Evolutionary conservation across 53 echinoderm and acorn worm species (phyloP), one percentile per base, ranked within the genome.

Genomic region (Zoroaster sp.): DNA sequence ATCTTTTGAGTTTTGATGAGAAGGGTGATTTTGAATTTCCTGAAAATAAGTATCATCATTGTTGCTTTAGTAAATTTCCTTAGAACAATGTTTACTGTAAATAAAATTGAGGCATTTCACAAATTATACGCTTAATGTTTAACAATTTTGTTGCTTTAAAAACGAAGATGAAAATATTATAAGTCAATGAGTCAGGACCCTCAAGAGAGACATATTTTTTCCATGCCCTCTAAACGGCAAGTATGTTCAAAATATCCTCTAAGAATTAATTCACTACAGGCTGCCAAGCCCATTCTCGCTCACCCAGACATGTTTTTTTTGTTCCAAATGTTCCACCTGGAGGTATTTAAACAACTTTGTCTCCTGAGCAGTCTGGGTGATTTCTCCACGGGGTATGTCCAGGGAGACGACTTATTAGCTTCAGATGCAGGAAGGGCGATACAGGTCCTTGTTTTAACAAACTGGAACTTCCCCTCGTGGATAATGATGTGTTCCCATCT

Each of bases 391-490:
- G 63, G 79, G 79, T 39, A 55, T 8, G 21, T 7, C 74, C 13
- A 65, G 18, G 18, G 66, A 65, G 66, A 65, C 11, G 5, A 4
- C 20, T 68, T 46, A 33, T 67, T 66, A 12, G 40, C 68, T 59
- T 20, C n/a, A 59, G 40, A 82, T 41, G 20, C 82, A 44, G 66
- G 33, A 68, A 6, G 68, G 82, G 82, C 17, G 82, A 68, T 67
- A 44, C 32, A 43, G 82, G 66, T 82, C 82, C 31, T 40, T 36
- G 44, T 82, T 68, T 33, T 20, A 40, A 43, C 68, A 82, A 82
- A 82, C 82, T 66, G 82, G 66, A 66, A 82, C 82, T 41, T 82
- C 68, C 75, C 82, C 40, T 17, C 15, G n/a, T 71, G 71, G 9
- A 23, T 18, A 37, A 14, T 10, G 34, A 71, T 18, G 37, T 18